A percentile compares a stretch with the other conserved stretches of the same genome.
Conservation (phyloP, 2,113 vertebrate species). For the Charina bottae region DNA sequence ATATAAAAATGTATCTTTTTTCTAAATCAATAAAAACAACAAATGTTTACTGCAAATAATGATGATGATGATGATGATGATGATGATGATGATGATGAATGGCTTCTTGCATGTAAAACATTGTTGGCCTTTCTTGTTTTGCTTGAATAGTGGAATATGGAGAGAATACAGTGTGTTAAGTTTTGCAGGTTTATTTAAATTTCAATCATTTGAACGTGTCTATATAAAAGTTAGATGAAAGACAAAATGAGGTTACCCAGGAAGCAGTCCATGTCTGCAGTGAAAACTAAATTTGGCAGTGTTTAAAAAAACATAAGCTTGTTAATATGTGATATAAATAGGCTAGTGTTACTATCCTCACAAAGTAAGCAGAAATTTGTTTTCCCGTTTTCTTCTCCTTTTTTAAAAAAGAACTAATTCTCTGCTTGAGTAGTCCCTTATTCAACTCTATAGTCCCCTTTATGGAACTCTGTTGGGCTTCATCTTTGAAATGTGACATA, state of each 20-base stretch:
- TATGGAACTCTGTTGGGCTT: constrained; percentile 34
- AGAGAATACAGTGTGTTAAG: constrained; percentile 6
- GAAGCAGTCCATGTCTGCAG: background rate
- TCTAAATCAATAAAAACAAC: background rate
- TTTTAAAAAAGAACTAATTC: too few species aligned
- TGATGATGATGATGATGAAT: background rate
- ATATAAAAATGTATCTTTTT: background rate
- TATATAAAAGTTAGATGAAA: background rate
- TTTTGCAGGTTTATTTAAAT: constrained; percentile 22
- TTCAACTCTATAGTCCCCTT: background rate
- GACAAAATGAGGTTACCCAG: constrained; percentile 8
- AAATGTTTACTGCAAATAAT: background rate
- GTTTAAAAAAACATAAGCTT: constrained; percentile 37
- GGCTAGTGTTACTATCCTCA: constrained; percentile 1
- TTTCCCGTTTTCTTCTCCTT: background rate
- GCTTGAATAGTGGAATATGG: background rate
- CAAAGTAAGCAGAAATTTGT: background rate
- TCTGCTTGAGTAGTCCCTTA: background rate
- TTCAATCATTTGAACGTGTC: background rate
- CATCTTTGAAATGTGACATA: constrained; percentile 23
- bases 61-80: too few species aligned
- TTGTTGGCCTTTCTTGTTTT: background rate
- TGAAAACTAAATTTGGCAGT: constrained; percentile 35
- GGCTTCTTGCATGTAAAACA: background rate
- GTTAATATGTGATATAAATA: background rate